These are phyloP conservation scores for Scophthalmus maximus DNA, from an alignment of 2,113 vertebrate genomes.

Conservation along the genomic window DNA sequence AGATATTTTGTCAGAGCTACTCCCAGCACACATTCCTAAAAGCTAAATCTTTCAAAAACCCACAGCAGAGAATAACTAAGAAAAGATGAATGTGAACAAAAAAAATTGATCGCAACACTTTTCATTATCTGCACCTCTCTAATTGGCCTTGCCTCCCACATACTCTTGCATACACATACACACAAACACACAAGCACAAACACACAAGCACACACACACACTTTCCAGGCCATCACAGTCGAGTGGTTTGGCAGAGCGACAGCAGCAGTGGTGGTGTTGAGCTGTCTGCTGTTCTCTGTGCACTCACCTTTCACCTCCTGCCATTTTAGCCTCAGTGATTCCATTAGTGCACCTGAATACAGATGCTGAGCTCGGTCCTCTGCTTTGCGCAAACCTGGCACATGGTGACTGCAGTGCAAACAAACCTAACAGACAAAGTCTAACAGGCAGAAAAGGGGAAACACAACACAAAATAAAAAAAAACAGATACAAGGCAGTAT, in stretches of 20 bases:
- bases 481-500: constrained; percentile 42
- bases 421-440: constrained; percentile 22
- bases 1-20: constrained; percentile 42
- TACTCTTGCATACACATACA: neutral
- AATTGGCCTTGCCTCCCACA: neutral
- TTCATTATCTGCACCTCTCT: neutral
- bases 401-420: constrained; percentile 39
- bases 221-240: constrained; percentile 69
- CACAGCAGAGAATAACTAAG: constrained; percentile 23
- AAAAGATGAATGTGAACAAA: constrained; percentile 43
- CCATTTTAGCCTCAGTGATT: constrained; percentile 83
- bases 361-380: constrained; percentile 58
- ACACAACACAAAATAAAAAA: constrained; percentile 39
- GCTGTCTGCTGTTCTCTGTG: constrained; percentile 73
- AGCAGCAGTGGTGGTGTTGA: constrained; percentile 67
- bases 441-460: constrained; percentile 13
- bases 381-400: constrained; percentile 56
- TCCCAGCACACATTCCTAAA: constrained; percentile 34
- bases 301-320: constrained; percentile 80
- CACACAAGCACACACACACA: constrained; percentile 35
- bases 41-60: constrained; percentile 36
- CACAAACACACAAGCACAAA: constrained; percentile 9
- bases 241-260: constrained; percentile 73
- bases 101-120: constrained; percentile 42
- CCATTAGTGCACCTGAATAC: constrained; percentile 79